Evolutionary conservation across 2,113 vertebrate species (phyloP).

Genomic region (Bostrychus sinensis): DNA sequence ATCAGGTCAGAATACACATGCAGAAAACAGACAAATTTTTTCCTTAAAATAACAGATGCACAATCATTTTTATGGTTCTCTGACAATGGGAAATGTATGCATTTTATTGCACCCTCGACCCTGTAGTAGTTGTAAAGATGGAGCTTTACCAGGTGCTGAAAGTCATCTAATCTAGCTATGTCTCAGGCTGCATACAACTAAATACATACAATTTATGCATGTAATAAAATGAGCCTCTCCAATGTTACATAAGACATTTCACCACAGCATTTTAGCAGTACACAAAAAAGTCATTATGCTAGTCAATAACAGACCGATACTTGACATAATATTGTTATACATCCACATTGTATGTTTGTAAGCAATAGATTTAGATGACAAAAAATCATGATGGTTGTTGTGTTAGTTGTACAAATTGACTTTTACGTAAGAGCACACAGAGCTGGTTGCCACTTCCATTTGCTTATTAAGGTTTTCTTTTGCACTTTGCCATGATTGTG

Average conservation of each 20-base stretch:
- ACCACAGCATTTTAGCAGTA: background rate
- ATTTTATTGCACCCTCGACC: background rate
- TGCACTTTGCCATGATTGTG: no score
- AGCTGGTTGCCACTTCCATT: no score
- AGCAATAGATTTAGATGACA: no score
- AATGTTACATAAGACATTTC: background rate
- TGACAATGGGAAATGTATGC: slow-evolving; percentile 1
- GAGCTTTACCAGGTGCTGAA: background rate
- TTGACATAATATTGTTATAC: background rate
- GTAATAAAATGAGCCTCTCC: background rate
- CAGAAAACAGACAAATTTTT: slow-evolving; percentile 1
- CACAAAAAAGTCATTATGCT: background rate
- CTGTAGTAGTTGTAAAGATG: background rate
- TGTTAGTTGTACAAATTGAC: no score
- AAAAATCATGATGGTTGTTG: no score
- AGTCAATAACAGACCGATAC: background rate
- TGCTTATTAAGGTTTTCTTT: no score
- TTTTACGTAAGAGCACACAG: no score
- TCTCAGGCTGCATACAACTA: background rate
- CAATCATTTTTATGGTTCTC: slow-evolving; percentile 5
- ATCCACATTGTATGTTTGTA: no score
- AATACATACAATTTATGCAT: background rate
- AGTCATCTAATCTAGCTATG: slow-evolving; percentile 2
- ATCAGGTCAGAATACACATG: slow-evolving; percentile 83
- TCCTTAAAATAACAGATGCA: slow-evolving; percentile 2